A percentile compares a stretch with the other conserved stretches of the same genome.
Conservation (phyloP, 30 jellyfish, hydroid and myxozoan genomes). For the Hydractinia echinata region DNA sequence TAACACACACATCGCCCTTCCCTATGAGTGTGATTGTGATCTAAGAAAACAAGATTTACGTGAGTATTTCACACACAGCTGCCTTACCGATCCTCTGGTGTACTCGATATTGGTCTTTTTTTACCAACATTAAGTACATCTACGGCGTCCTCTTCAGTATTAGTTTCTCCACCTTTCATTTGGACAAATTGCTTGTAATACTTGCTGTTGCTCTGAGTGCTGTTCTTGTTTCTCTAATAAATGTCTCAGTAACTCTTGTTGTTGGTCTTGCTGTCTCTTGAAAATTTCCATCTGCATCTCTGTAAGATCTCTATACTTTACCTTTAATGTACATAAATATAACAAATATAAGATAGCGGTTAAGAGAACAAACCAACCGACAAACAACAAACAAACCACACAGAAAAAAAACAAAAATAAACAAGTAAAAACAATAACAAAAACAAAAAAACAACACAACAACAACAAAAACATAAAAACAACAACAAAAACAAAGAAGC, state of each 20-base stretch:
- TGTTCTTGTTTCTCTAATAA: conserved; percentile 67
- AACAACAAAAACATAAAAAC: too few species aligned
- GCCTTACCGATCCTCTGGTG: too few species aligned
- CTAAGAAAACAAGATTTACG: too few species aligned
- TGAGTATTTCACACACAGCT: too few species aligned
- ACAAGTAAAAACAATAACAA: not conserved
- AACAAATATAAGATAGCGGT: not conserved
- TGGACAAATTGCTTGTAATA: not conserved
- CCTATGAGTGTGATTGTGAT: too few species aligned
- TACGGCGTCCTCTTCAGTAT: not conserved
- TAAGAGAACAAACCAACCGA: not conserved
- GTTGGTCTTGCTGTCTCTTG: conserved; percentile 48
- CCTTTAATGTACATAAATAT: not conserved
- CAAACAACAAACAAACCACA: too few species aligned
- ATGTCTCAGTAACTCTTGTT: conserved; percentile 24
- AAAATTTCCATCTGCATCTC: conserved; percentile 6
- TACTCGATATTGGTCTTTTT: too few species aligned
- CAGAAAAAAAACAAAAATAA: not conserved
- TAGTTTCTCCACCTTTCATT: conserved; percentile 9
- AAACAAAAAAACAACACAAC: not conserved
- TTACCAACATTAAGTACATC: too few species aligned
- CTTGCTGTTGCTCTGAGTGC: conserved; percentile 5
- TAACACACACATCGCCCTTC: too few species aligned
- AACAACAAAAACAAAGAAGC: too few species aligned
- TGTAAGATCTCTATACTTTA: not conserved